These are phyloP conservation scores for Numenius phaeopus DNA, from an alignment of 2,797 vertebrate species.

Conservation along the genomic window DNA sequence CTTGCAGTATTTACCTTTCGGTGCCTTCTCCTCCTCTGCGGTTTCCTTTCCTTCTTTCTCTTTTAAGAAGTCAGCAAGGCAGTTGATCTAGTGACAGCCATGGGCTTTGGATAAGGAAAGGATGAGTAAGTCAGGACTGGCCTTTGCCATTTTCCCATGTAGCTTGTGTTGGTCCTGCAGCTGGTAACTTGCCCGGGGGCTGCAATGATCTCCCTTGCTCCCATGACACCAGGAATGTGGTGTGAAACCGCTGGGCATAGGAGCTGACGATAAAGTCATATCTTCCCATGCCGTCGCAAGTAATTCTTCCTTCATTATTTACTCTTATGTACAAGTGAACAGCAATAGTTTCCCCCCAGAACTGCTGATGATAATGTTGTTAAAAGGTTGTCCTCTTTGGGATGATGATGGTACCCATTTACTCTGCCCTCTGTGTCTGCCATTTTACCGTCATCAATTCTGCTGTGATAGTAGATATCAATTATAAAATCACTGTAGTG, in stretches of 20 bases:
- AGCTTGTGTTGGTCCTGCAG: background rate
- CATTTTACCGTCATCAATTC: background rate
- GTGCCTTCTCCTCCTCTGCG: background rate
- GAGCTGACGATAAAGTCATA: background rate
- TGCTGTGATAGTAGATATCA: background rate
- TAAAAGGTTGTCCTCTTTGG: background rate
- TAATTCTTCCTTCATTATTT: background rate
- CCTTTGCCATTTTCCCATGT: background rate
- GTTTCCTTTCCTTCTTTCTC: background rate
- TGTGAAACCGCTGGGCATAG: background rate
- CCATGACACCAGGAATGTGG: background rate
- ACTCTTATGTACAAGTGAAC: background rate
- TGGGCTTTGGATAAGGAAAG: background rate
- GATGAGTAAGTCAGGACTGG: background rate
- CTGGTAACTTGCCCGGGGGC: background rate
- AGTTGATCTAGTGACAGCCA: background rate
- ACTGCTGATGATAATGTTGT: background rate
- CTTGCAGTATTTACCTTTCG: background rate
- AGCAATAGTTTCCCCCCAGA: background rate
- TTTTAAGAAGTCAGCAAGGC: background rate
- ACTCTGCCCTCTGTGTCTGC: background rate
- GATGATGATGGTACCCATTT: background rate
- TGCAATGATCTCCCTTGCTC: background rate
- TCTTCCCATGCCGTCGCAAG: background rate
- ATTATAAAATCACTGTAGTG: background rate